phyloP scores from a whole-genome alignment of 2,888 invertebrate genomes.

The Rhingia campestris region DNA sequence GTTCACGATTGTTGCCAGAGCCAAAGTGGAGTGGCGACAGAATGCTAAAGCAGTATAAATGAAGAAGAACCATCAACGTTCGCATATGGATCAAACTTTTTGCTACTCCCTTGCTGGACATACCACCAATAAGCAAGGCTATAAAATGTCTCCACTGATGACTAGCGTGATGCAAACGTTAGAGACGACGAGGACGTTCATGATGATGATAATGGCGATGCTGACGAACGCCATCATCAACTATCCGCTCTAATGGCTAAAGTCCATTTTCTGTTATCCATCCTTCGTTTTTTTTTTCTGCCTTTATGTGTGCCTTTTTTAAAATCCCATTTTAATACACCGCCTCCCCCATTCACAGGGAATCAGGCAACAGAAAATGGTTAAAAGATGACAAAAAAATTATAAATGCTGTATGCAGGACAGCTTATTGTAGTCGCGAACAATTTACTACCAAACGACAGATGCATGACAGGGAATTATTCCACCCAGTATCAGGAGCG shows the following conservation, averaged over 20 bases:
- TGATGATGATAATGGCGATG: conserved; percentile 60
- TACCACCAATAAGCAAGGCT: not conserved
- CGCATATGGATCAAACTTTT: not conserved
- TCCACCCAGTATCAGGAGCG: conserved; percentile 39
- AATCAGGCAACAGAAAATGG: conserved; percentile 14
- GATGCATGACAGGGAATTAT: conserved; percentile 72
- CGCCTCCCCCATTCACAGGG: not conserved
- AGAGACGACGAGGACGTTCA: conserved; percentile 8
- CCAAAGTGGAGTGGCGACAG: not conserved
- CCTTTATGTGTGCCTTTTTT: not conserved
- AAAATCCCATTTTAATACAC: conserved; percentile 8
- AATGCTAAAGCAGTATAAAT: conserved; percentile 12
- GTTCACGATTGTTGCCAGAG: conserved; percentile 54
- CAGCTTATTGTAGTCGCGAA: conserved; percentile 70
- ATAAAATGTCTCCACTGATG: not conserved
- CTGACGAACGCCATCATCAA: conserved; percentile 67
- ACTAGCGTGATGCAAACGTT: conserved; percentile 29
- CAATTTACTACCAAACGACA: conserved; percentile 71
- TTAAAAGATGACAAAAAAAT: conserved; percentile 29
- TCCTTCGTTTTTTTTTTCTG: conserved; percentile 35
- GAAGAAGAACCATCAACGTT: conserved; percentile 20
- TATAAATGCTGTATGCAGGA: conserved; percentile 50
- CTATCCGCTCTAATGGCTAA: conserved; percentile 63
- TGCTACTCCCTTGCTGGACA: not conserved
- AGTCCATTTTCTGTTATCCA: conserved; percentile 65